A percentile compares a stretch with the other conserved stretches of the same genome.
Evolutionary conservation across 2,113 vertebrate species (phyloP).

Genomic region (Periophthalmodon schlosseri): DNA sequence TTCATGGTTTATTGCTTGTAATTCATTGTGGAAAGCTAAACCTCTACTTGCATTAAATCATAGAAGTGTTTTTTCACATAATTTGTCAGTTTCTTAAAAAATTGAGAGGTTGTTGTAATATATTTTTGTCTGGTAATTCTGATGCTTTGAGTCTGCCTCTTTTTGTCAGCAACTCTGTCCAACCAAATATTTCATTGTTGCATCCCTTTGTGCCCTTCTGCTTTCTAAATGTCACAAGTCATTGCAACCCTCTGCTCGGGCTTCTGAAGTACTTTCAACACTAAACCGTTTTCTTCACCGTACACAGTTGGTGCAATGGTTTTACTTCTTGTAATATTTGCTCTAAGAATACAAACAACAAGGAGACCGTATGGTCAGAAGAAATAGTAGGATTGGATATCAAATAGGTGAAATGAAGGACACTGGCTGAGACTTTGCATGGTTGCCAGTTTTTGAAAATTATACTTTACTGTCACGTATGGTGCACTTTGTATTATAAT

Average conservation of each 20-base stretch:
- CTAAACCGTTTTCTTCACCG: not conserved
- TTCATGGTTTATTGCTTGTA: not conserved
- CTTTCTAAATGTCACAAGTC: conserved; percentile 5
- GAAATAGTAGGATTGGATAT: conserved; percentile 5
- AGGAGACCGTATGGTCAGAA: not conserved
- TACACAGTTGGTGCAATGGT: not conserved
- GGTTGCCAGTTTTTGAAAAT: too few species aligned
- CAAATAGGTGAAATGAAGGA: too few species aligned
- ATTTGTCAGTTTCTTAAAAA: not conserved
- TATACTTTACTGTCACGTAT: not conserved
- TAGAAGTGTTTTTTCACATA: too few species aligned
- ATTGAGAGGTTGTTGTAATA: not conserved
- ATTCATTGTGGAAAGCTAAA: not conserved
- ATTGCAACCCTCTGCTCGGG: not conserved
- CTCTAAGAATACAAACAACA: not conserved
- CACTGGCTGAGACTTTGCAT: too few species aligned
- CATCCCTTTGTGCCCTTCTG: not conserved
- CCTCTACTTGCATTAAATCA: too few species aligned
- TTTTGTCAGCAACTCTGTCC: not conserved
- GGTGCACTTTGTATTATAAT: not conserved
- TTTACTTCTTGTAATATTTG: not conserved
- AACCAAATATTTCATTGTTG: not conserved
- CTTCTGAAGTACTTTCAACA: conserved; percentile 6
- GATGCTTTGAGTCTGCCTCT: not conserved
- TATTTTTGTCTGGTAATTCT: conserved; percentile 8